Percentiles rank a stretch among this genome's conserved stretches.
Conservation (phyloP, 2,113 vertebrate genomes). For the Actinemys pallida region DNA sequence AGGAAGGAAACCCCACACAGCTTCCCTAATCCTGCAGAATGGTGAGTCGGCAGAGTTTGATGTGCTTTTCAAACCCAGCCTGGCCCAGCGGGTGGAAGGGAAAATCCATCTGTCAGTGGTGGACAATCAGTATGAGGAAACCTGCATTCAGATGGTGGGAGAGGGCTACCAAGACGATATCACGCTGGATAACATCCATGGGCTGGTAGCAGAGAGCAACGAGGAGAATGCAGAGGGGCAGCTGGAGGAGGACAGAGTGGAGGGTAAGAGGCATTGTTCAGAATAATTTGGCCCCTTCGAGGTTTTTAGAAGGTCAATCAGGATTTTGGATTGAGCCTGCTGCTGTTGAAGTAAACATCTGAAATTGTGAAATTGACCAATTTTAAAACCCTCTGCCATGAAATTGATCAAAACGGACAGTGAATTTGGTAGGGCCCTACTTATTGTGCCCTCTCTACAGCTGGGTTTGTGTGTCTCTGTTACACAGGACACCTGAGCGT, state of each 20-base stretch:
- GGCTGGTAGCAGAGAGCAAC: background rate
- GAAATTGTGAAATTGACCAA: too few species aligned
- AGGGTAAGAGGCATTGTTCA: conserved; percentile 72
- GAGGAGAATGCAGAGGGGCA: background rate
- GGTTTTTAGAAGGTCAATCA: background rate
- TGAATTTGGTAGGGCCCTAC: too few species aligned
- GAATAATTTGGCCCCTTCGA: background rate
- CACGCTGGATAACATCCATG: conserved; percentile 84
- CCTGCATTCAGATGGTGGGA: conserved; percentile 79
- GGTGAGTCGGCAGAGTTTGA: conserved; percentile 81
- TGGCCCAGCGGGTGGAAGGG: conserved; percentile 73
- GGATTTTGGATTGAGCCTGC: background rate
- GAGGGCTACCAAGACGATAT: conserved; percentile 87
- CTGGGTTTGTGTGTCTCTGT: background rate
- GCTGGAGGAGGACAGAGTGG: conserved; percentile 58
- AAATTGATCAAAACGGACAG: too few species aligned
- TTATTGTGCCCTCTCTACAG: background rate
- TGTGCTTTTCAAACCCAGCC: conserved; percentile 82
- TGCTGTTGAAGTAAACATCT: background rate
- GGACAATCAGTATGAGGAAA: conserved; percentile 82
- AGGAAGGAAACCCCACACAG: conserved; percentile 79
- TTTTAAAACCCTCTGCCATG: too few species aligned
- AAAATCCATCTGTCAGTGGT: conserved; percentile 80
- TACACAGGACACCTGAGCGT: background rate
- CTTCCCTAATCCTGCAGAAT: conserved; percentile 72